Conservation (phyloP, 2,888 invertebrate genomes). For the Sinopyrophorus schimmeli region DNA sequence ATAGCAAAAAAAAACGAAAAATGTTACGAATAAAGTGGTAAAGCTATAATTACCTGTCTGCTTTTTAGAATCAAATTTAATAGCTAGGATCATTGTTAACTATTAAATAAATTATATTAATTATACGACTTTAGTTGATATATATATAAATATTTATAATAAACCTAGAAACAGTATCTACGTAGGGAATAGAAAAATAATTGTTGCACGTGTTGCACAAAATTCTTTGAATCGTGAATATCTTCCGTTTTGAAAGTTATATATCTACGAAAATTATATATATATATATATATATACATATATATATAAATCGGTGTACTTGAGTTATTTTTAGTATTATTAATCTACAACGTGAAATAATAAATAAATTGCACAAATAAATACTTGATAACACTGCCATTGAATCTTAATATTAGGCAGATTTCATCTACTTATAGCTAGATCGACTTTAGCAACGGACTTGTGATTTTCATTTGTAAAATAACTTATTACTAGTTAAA, state of each 20-base stretch:
- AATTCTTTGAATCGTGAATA: conserved; percentile 35
- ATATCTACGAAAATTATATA: conserved; percentile 24
- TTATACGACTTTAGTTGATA: conserved; percentile 42
- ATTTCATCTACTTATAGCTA: conserved; percentile 44
- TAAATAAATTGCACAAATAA: conserved; percentile 47
- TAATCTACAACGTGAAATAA: conserved; percentile 26
- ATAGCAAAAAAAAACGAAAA: conserved; percentile 22
- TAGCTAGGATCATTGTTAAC: conserved; percentile 56
- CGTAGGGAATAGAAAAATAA: conserved; percentile 42
- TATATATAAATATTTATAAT: conserved; percentile 47
- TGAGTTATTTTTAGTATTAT: conserved; percentile 20
- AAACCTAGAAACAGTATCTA: conserved; percentile 44
- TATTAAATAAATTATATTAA: conserved; percentile 51
- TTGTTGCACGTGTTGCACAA: conserved; percentile 54
- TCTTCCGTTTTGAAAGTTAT: conserved; percentile 26
- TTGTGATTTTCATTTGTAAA: conserved; percentile 36
- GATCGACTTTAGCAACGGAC: conserved; percentile 34
- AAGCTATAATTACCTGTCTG: conserved; percentile 37
- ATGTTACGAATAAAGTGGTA: conserved; percentile 21
- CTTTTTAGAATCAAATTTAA: conserved; percentile 56
- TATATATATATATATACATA: conserved; percentile 1
- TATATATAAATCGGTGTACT: conserved; percentile 12
- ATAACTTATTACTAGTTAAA: no score
- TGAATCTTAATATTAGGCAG: conserved; percentile 49
- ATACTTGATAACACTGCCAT: conserved; percentile 51